Conservation (phyloP, 2,113 vertebrate genomes). For the Centrocercus urophasianus region DNA sequence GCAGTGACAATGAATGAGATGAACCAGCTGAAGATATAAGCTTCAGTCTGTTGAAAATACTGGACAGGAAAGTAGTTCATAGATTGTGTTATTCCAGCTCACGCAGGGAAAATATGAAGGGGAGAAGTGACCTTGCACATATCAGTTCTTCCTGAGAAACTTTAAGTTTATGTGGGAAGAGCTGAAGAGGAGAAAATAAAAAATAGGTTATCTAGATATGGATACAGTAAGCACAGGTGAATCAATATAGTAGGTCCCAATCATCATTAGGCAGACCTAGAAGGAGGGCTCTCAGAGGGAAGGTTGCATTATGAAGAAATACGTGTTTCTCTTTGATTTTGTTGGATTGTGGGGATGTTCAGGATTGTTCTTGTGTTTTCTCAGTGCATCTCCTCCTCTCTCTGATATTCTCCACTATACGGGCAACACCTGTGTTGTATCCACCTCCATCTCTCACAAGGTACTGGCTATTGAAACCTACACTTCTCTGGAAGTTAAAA, state of each 20-base stretch:
- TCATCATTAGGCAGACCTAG: neutral
- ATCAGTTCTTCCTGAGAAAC: conserved; percentile 6
- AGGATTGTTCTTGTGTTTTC: neutral
- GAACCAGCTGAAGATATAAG: neutral
- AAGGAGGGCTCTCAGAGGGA: neutral
- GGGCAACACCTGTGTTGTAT: neutral
- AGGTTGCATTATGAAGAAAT: neutral
- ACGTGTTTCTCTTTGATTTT: neutral
- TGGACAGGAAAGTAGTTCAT: neutral
- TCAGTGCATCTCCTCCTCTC: neutral
- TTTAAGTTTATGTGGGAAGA: neutral
- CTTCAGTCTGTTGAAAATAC: neutral
- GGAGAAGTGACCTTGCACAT: neutral
- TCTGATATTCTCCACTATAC: no score
- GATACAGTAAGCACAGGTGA: neutral
- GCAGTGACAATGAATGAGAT: neutral
- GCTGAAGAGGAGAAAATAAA: neutral
- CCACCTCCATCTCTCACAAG: neutral
- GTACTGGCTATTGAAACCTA: neutral
- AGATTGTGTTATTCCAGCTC: neutral
- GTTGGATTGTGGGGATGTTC: neutral
- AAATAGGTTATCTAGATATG: neutral
- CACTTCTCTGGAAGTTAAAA: conserved; percentile 1
- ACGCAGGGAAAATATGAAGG: neutral
- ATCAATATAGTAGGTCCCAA: neutral